These are phyloP conservation scores for Atrichornis clamosus DNA, from an alignment of 2,113 vertebrate genomes.

Conservation along the genomic window DNA sequence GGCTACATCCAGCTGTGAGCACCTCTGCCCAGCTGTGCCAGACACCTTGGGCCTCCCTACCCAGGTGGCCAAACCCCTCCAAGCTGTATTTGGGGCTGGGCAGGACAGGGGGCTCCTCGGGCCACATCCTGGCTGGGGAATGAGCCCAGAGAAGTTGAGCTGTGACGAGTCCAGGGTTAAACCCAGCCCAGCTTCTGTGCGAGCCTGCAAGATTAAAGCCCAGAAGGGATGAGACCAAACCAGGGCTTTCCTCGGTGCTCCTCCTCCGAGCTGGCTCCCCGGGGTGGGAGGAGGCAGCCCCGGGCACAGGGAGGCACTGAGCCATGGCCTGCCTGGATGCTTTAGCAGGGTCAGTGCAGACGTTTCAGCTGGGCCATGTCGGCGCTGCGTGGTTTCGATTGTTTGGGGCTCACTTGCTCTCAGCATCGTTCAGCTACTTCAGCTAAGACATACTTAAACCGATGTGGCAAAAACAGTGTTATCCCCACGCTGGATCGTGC, in stretches of 20 bases:
- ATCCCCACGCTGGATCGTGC: neutral
- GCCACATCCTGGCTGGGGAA: neutral
- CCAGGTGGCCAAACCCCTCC: neutral
- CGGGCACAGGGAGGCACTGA: neutral
- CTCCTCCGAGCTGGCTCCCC: neutral
- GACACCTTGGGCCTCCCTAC: neutral
- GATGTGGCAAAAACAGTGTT: conserved; percentile 13
- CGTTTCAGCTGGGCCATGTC: neutral
- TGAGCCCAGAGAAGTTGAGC: neutral
- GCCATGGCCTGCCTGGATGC: neutral
- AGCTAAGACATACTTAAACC: conserved; percentile 12
- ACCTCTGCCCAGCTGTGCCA: neutral
- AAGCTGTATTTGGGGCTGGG: neutral
- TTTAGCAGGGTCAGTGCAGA: neutral
- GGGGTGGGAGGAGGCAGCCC: neutral
- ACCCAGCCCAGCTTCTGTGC: neutral
- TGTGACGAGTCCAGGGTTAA: neutral
- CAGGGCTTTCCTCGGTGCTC: neutral
- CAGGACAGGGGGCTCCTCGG: neutral
- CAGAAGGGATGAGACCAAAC: neutral
- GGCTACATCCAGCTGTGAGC: neutral
- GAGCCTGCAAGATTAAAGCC: neutral
- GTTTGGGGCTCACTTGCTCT: neutral
- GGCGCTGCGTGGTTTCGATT: neutral
- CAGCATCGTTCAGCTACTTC: neutral